Conservation (phyloP, 2,113 vertebrate species). For the Emberiza fucata region DNA sequence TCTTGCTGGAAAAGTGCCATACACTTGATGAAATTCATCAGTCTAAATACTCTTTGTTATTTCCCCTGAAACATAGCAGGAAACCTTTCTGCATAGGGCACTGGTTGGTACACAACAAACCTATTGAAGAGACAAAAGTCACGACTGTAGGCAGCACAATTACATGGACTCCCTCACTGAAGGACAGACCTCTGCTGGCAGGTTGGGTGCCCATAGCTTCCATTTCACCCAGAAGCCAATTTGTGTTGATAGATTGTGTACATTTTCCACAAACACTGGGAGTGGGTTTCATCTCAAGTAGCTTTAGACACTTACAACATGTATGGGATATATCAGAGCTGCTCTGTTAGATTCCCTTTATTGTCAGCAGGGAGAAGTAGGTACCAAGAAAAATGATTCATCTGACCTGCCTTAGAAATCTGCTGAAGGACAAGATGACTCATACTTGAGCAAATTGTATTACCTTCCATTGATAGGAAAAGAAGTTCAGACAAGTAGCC, state of each 20-base stretch:
- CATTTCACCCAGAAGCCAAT: background rate
- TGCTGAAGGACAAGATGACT: background rate
- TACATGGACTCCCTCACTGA: background rate
- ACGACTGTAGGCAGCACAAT: rapidly evolving
- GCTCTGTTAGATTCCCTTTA: background rate
- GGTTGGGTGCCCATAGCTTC: background rate
- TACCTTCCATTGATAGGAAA: background rate
- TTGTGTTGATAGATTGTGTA: background rate
- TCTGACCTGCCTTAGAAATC: background rate
- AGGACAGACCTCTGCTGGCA: background rate
- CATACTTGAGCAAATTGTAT: conserved; percentile 23
- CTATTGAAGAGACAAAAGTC: background rate
- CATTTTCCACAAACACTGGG: background rate
- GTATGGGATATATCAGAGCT: background rate
- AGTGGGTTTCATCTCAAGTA: background rate
- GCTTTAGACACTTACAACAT: background rate
- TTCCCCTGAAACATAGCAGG: background rate
- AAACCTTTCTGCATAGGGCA: background rate
- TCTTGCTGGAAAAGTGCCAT: background rate
- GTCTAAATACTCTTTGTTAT: background rate
- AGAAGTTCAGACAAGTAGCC: background rate
- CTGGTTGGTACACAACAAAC: background rate
- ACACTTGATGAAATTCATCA: background rate
- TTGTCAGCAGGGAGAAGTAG: background rate
- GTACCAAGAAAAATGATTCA: conserved; percentile 24